These are phyloP conservation scores for Achlya flavicornis DNA, from an alignment of 2,888 invertebrate genomes.

Conservation along the genomic window DNA sequence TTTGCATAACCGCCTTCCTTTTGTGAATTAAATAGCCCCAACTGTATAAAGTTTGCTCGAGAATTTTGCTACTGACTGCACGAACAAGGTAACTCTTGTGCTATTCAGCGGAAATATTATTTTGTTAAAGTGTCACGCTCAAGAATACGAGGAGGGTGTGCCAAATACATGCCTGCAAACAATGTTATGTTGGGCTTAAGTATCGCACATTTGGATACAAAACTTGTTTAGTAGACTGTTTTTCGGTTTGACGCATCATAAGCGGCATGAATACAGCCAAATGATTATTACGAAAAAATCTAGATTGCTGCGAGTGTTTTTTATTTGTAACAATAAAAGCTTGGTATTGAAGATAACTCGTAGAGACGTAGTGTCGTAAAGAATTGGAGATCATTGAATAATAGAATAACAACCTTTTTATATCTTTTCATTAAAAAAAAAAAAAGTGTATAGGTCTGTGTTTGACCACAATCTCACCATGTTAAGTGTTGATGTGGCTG, in stretches of 20 bases:
- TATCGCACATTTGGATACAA: conserved; percentile 6
- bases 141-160: conserved; percentile 7
- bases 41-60: background rate
- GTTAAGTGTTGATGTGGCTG: too few relatives aligned
- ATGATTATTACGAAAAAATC: background rate
- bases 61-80: background rate
- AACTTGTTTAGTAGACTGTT: conserved; percentile 6
- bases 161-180: conserved; percentile 16
- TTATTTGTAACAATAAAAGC: background rate
- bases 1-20: background rate
- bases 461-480: too few relatives aligned
- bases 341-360: background rate
- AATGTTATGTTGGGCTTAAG: conserved; percentile 17
- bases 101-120: conserved; percentile 19
- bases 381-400: background rate
- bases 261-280: background rate
- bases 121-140: conserved; percentile 15
- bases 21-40: conserved; percentile 10
- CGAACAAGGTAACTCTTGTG: conserved; percentile 9
- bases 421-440: background rate
- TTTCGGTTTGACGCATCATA: conserved; percentile 8
- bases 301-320: background rate
- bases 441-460: too few relatives aligned
- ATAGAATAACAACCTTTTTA: background rate
- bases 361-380: background rate